These are phyloP conservation scores for Ruditapes philippinarum DNA, from an alignment of 1,140 invertebrate species.

Conservation along the genomic window DNA sequence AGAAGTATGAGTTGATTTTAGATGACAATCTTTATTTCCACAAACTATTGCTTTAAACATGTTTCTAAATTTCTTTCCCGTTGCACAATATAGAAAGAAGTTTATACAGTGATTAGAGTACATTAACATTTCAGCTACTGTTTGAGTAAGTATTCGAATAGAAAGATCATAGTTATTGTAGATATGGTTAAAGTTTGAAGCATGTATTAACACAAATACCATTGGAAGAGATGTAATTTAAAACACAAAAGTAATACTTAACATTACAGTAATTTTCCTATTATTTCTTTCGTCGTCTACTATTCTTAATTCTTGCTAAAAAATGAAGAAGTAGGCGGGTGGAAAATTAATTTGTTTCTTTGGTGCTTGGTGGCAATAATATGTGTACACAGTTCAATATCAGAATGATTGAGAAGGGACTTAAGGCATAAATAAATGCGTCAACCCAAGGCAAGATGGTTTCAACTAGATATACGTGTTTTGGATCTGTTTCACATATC, in stretches of 20 bases:
- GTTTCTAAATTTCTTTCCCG: constrained; percentile 83
- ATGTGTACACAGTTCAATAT: constrained; percentile 83
- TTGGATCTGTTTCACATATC: constrained; percentile 61
- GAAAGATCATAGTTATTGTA: constrained; percentile 31
- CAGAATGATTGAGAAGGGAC: constrained; percentile 81
- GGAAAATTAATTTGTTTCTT: constrained; percentile 32
- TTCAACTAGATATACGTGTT: constrained; percentile 74
- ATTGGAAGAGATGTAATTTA: constrained; percentile 79
- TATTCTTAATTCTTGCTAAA: not conserved
- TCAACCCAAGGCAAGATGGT: constrained; percentile 84
- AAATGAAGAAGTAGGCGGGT: not conserved
- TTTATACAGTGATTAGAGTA: constrained; percentile 86
- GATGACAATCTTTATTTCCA: too few relatives aligned
- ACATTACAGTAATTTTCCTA: constrained; percentile 81
- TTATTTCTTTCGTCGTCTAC: constrained; percentile 13
- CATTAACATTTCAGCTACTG: constrained; percentile 80
- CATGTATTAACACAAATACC: too few relatives aligned
- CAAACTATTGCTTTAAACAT: constrained; percentile 75
- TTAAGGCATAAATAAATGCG: too few relatives aligned
- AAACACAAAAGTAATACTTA: too few relatives aligned
- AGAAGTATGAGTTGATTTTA: too few relatives aligned
- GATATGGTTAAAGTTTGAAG: constrained; percentile 74
- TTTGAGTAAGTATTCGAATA: constrained; percentile 69
- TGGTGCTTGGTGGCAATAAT: constrained; percentile 65
- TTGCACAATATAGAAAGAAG: too few relatives aligned